Percentiles rank a stretch among this genome's conserved stretches.
Evolutionary conservation across 64 coral and sea anemone genomes (phyloP).

Genomic region (Pocillopora verrucosa): DNA sequence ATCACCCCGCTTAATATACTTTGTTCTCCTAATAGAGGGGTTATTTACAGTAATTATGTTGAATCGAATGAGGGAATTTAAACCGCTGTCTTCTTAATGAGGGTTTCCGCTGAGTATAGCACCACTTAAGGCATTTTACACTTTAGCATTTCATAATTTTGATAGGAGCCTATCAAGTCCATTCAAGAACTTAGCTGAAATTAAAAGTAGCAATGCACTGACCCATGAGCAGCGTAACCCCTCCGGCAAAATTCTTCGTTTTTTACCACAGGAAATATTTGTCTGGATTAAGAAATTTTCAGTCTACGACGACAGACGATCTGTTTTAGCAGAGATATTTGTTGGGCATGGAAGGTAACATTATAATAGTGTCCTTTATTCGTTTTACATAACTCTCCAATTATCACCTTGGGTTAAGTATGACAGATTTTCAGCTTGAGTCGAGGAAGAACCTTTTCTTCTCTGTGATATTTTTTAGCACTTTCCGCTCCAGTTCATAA

Average conservation of each 20-base stretch:
- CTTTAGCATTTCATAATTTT: background rate
- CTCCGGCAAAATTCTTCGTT: background rate
- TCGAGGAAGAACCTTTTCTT: background rate
- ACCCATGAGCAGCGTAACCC: background rate
- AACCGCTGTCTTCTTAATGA: background rate
- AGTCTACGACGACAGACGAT: constrained; percentile 7
- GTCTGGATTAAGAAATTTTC: constrained; percentile 10
- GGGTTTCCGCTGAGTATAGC: constrained; percentile 3
- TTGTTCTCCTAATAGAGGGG: background rate
- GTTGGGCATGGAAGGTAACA: constrained; percentile 1
- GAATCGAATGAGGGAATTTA: background rate
- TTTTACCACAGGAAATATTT: constrained; percentile 37
- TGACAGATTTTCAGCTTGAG: background rate
- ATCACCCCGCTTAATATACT: background rate
- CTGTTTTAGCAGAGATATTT: background rate
- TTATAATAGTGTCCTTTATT: background rate
- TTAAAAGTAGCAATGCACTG: background rate
- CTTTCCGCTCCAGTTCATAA: no score
- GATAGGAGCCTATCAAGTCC: background rate
- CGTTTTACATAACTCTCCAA: constrained; percentile 25
- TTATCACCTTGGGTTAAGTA: background rate
- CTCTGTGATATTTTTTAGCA: background rate
- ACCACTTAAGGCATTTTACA: background rate
- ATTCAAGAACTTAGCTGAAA: background rate
- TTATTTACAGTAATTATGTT: background rate